A percentile compares a stretch with the other conserved stretches of the same genome.
Conservation (phyloP, 2,888 invertebrate genomes). For the Teleiodes luculella region DNA sequence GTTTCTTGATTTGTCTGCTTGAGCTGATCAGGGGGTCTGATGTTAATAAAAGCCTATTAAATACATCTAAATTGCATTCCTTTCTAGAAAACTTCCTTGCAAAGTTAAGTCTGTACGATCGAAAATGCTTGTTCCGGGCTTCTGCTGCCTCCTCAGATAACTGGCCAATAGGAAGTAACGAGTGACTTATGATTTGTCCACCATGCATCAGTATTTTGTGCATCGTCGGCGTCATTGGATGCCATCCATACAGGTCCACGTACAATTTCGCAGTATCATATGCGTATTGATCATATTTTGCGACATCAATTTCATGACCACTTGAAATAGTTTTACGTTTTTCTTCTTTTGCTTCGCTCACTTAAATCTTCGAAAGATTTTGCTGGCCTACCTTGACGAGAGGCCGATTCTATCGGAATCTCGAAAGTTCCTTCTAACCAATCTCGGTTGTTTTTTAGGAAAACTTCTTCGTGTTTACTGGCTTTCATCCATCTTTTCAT, state of each 20-base stretch:
- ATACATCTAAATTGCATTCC: background rate
- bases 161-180: too few relatives aligned
- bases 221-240: background rate
- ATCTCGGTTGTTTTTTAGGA: too few relatives aligned
- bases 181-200: too few relatives aligned
- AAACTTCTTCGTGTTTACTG: too few relatives aligned
- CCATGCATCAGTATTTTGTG: conserved; percentile 16
- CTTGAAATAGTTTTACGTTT: conserved; percentile 17
- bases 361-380: conserved; percentile 20
- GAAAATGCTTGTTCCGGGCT: background rate
- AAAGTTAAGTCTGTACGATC: background rate
- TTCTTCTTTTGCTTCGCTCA: conserved; percentile 20
- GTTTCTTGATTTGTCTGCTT: too few relatives aligned
- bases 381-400: conserved; percentile 16
- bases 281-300: background rate
- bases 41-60: too few relatives aligned
- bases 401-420: too few relatives aligned
- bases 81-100: background rate
- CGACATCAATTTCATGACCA: background rate
- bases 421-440: too few relatives aligned
- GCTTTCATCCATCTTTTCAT: too few relatives aligned
- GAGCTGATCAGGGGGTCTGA: too few relatives aligned
- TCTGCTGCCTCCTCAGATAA: background rate
- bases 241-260: background rate
- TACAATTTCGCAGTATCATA: background rate